Base-by-base conservation (phyloP, 2,888 invertebrate genomes). In the Polydesmus complanatus region DNA sequence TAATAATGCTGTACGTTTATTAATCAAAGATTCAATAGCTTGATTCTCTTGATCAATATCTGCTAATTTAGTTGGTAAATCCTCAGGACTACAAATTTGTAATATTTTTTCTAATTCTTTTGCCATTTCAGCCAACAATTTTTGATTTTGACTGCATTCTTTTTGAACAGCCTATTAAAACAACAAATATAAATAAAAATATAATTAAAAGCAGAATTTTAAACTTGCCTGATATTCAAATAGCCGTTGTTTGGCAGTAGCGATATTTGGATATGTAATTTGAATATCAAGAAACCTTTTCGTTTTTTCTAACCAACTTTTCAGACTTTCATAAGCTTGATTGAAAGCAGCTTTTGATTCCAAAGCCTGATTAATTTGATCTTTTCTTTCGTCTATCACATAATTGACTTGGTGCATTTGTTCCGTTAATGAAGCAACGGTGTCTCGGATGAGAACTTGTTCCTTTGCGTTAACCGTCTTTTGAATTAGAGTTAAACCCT, bases 291-390 rank as follows among this genome's bases (percentile, higher is more conserved):
- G 79, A 79, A 92, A 89, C 62, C 79, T 78, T 68, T 81, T 83
- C 74, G 90, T 90, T 69, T 89, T 89, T 65, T 83, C 81, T 49
- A 85, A 85, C 92, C 92, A 93, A 61, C 80, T 76, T 75, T 86
- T 83, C 54, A 92, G 88, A 67, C 84, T 81, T 72, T 87, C 85
- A 70, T 91, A 83, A 65, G 92, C 78, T 62, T 85, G 81, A 68
- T 89, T 80, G 80, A 93, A 93, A 62, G 88, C 79, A 66, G 88
- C 84, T 81, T 90, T 91, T 26, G 91, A 88, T 70, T 92, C 92
- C 68, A 92, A 79, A 63, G 87, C 62, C 23, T 54, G 27, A 22
- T 23, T 19, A 26, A 61, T 51, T 49, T 61, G 86, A 70, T 91
- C 90, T 59, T 85, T 86, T 72, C 86, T 84, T 68, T 89, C 85